Evolutionary conservation across 2,113 vertebrate species (phyloP), one percentile per base, ranked within the genome.

Genomic region (Hippocampus mohnikei): DNA sequence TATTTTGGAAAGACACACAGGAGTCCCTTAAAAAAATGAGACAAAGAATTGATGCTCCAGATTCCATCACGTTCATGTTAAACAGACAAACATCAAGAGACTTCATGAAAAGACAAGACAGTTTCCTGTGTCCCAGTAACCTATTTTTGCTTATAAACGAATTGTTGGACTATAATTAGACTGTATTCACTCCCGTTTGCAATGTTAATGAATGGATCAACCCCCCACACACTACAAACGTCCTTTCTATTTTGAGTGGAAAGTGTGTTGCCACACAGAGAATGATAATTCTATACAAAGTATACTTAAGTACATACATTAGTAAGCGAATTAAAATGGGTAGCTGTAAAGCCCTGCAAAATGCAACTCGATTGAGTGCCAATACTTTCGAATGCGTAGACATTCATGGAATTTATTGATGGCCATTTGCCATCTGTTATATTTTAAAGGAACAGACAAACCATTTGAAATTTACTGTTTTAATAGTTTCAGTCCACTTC

Each of bases 81-180:
- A 75, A 71, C 76, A 73, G 64, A 64, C 71, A 81, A 59, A 66
- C 63, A 82, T 66, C 55, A 46, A 63, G 79, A 75, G 83, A 78
- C 58, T 1, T 12, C 41, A 71, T 72, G 64, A 27, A 68, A 70
- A 84, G 79, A 82, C 73, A 53, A 80, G 78, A 84, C 73, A 33
- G 73, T 74, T 78, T 77, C 46, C 25, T 68, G 65, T 74, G 84
- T 85, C 88, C 88, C 79, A 87, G 71, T 88, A 81, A 89, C 88
- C 88, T 87, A 77, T 72, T 84, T 89, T 71, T 80, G 69, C 50
- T 78, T 63, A 53, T 66, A 63, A 61, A 53, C 21, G 16, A 50
- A 20, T 5, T 25, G 0, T 5, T 25, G 1, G 64, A 63, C 83
- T 82, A 88, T 81, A 85, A 85, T 80, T 82, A 85, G 84, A 71